Conservation (phyloP, 2,888 invertebrate species). For the Sinotaia quadrata region DNA sequence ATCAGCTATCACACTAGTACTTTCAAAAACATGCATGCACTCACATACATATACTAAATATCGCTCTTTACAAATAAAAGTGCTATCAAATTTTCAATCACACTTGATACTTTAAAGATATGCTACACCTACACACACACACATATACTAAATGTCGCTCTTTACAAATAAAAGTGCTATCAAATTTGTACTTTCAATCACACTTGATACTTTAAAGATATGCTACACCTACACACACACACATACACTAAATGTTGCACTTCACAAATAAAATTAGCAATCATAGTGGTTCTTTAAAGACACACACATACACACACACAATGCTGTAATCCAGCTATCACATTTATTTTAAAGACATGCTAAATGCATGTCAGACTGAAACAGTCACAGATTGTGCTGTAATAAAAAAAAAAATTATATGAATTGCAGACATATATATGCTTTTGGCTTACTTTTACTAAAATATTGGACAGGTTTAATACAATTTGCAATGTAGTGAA, state of each 20-base stretch:
- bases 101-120: too few relatives aligned
- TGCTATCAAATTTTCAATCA: neutral
- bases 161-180: neutral
- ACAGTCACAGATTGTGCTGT: too few relatives aligned
- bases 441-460: too few relatives aligned
- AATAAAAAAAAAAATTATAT: too few relatives aligned
- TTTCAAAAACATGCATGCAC: neutral
- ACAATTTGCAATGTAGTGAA: too few relatives aligned
- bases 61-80: neutral
- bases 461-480: too few relatives aligned
- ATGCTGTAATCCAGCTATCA: too few relatives aligned
- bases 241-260: neutral
- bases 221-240: neutral
- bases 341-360: neutral
- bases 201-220: too few relatives aligned
- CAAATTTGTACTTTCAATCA: slow-evolving; percentile 1
- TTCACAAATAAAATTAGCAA: neutral
- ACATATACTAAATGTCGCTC: neutral
- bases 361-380: too few relatives aligned
- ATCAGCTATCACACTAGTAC: neutral
- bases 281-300: too few relatives aligned
- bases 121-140: neutral
- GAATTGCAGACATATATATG: too few relatives aligned
- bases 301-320: too few relatives aligned
- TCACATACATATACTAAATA: neutral